phyloP scores from a whole-genome alignment of 2,797 vertebrate species.

The Pipistrellus kuhlii region DNA sequence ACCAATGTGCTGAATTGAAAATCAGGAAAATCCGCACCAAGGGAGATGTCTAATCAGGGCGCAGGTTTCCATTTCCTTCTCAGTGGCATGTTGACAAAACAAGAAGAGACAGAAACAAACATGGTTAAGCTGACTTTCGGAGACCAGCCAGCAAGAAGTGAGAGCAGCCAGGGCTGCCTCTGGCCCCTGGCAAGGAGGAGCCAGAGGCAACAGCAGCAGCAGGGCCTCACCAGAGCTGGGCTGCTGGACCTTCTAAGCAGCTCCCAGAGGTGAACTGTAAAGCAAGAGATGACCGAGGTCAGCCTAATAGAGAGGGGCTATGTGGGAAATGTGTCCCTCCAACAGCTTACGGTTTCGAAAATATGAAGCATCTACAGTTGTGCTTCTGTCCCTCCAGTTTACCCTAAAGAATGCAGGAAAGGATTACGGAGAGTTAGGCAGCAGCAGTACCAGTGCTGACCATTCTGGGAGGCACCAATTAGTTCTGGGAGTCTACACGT shows the following conservation, averaged over 20 bases:
- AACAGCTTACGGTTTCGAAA: background rate
- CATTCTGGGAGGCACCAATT: background rate
- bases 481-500: background rate
- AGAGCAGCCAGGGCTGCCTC: background rate
- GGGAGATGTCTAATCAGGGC: slow-evolving; percentile 73
- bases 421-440: background rate
- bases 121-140: background rate
- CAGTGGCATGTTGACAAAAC: slow-evolving; percentile 73
- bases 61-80: slow-evolving; percentile 73
- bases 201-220: background rate
- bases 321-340: too few species aligned
- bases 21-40: slow-evolving; percentile 24
- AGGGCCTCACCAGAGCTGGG: background rate
- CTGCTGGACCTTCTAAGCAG: background rate
- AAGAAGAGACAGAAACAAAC: slow-evolving; percentile 75
- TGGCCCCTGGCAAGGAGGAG: background rate
- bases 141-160: background rate
- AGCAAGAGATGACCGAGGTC: background rate
- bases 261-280: background rate
- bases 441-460: background rate
- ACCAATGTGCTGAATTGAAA: slow-evolving; percentile 36
- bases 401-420: background rate
- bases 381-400: background rate
- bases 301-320: background rate
- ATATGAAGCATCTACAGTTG: background rate